These are phyloP conservation scores for Xestia xanthographa DNA, from an alignment of 2,888 invertebrate species.

Conservation along the genomic window DNA sequence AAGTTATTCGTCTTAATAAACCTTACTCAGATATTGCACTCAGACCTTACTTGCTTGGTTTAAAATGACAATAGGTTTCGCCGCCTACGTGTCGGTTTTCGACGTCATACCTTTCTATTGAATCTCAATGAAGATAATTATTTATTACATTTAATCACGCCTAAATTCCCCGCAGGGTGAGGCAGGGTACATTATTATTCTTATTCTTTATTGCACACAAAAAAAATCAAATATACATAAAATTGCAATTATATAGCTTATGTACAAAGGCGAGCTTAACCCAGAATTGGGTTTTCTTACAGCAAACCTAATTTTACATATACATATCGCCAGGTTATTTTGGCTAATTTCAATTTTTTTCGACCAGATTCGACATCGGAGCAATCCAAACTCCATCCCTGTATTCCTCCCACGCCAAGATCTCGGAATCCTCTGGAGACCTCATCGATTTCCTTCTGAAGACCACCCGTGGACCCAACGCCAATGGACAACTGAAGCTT, in stretches of 20 bases:
- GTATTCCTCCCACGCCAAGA: constrained; percentile 89
- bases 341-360: too few relatives aligned
- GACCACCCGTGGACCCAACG: constrained; percentile 80
- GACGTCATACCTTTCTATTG: neutral
- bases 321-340: too few relatives aligned
- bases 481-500: constrained; percentile 89
- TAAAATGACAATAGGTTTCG: neutral
- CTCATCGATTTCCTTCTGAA: constrained; percentile 91
- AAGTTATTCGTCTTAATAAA: neutral
- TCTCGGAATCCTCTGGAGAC: constrained; percentile 85
- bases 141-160: neutral
- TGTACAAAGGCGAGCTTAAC: too few relatives aligned
- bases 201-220: too few relatives aligned
- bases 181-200: too few relatives aligned
- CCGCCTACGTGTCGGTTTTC: neutral
- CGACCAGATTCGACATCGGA: constrained; percentile 85
- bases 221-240: too few relatives aligned
- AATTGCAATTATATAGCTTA: too few relatives aligned
- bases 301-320: too few relatives aligned
- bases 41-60: neutral
- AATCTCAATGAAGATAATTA: neutral
- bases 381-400: constrained; percentile 82
- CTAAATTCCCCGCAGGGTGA: neutral
- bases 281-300: too few relatives aligned
- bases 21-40: neutral